Percentiles rank a stretch among this genome's conserved stretches.
Evolutionary conservation across 2,888 invertebrate genomes (phyloP).

Genomic region (Cryptops parisi): DNA sequence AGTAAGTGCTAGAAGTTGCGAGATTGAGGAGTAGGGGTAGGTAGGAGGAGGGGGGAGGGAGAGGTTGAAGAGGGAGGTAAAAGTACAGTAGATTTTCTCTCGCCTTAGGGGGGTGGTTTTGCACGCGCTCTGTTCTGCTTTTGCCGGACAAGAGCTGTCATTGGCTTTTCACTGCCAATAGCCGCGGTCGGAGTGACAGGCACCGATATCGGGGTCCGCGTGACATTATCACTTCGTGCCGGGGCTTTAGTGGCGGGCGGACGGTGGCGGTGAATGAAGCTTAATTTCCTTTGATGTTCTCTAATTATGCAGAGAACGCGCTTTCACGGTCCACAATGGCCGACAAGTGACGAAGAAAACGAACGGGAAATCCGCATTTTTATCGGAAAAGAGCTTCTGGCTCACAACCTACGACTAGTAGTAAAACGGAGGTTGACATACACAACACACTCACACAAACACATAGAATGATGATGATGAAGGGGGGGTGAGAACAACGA

Average conservation of each 20-base stretch:
- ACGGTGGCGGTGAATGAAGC: constrained; percentile 1
- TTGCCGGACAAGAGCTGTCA: background rate
- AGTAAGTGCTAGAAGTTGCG: too few species aligned
- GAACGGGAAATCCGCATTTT: background rate
- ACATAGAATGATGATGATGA: background rate
- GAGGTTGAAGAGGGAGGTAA: too few species aligned
- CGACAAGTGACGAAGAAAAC: background rate
- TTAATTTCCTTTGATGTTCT: constrained; percentile 7
- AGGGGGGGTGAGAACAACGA: background rate
- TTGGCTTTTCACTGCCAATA: background rate
- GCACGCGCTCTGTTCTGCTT: too few species aligned
- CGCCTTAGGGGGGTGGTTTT: too few species aligned
- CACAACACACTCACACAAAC: too few species aligned
- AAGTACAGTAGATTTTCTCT: too few species aligned
- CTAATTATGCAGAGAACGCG: constrained; percentile 9
- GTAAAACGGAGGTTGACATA: too few species aligned
- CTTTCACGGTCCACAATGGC: background rate
- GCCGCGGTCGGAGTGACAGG: background rate
- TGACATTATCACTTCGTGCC: background rate
- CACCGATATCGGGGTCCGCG: background rate
- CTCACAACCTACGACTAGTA: too few species aligned
- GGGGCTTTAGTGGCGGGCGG: constrained; percentile 1
- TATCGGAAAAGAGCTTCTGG: background rate
- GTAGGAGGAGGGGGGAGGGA: background rate
- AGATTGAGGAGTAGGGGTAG: background rate